phyloP scores from a whole-genome alignment of 2,797 vertebrate species.

The Sebastiscus albofasciatus region DNA sequence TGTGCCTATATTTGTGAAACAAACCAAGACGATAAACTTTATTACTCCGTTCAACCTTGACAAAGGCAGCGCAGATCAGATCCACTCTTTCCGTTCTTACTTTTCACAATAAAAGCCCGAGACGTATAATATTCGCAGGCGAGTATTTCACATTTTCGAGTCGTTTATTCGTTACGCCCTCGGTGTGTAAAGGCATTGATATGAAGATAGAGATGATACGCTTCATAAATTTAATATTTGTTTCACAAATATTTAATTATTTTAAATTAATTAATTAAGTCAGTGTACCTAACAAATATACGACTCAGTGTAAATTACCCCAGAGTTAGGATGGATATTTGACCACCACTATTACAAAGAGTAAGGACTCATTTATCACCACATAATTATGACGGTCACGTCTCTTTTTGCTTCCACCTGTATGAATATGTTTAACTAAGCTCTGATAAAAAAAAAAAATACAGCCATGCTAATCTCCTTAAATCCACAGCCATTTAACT shows the following conservation, averaged over 20 bases:
- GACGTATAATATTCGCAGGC: no score
- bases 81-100: no score
- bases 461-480: conserved; percentile 40
- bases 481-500: conserved; percentile 44
- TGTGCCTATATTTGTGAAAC: no score
- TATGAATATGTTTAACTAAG: conserved; percentile 27
- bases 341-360: background rate
- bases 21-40: no score
- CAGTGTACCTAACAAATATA: background rate
- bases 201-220: background rate
- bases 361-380: background rate
- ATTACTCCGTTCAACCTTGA: no score
- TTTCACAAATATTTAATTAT: background rate
- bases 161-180: no score
- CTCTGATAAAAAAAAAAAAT: conserved; percentile 12
- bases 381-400: background rate
- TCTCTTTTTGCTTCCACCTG: conserved; percentile 33
- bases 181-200: no score
- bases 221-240: background rate
- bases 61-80: no score
- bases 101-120: no score
- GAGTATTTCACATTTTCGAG: no score
- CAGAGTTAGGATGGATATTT: background rate
- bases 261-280: background rate
- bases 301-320: background rate